Evolutionary conservation across 2,888 invertebrate species (phyloP).

Genomic region (Ephialtes manifestator): DNA sequence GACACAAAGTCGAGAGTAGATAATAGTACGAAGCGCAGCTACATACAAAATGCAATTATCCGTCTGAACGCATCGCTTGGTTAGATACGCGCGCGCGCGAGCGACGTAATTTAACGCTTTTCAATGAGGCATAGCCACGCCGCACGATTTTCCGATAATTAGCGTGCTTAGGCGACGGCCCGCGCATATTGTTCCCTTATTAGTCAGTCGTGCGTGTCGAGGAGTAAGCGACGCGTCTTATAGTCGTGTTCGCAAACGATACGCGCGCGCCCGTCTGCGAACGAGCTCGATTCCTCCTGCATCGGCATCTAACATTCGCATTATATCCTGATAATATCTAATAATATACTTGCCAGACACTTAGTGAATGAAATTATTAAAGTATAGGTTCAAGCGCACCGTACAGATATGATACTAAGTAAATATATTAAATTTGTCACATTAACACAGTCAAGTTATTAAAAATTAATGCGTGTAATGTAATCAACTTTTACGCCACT

Average conservation of each 20-base stretch:
- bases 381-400: neutral
- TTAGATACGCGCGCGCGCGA: conserved; percentile 58
- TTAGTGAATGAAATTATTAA: conserved; percentile 22
- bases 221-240: conserved; percentile 56
- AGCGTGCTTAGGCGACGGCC: conserved; percentile 71
- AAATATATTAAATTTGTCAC: conserved; percentile 3
- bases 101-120: conserved; percentile 81
- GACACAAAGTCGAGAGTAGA: conserved; percentile 61
- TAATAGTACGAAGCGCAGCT: conserved; percentile 49
- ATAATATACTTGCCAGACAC: conserved; percentile 28
- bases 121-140: conserved; percentile 75
- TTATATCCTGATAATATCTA: conserved; percentile 52
- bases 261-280: neutral
- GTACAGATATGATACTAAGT: neutral
- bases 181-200: conserved; percentile 66
- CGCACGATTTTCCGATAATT: conserved; percentile 80
- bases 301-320: conserved; percentile 37
- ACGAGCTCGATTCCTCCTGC: conserved; percentile 29
- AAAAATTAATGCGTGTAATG: neutral
- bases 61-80: conserved; percentile 78
- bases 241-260: neutral
- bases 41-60: conserved; percentile 79
- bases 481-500: neutral
- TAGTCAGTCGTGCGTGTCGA: conserved; percentile 66
- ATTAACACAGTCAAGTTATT: neutral